phyloP scores from a whole-genome alignment of 1,140 invertebrate species.

The Acromyrmex charruanus region DNA sequence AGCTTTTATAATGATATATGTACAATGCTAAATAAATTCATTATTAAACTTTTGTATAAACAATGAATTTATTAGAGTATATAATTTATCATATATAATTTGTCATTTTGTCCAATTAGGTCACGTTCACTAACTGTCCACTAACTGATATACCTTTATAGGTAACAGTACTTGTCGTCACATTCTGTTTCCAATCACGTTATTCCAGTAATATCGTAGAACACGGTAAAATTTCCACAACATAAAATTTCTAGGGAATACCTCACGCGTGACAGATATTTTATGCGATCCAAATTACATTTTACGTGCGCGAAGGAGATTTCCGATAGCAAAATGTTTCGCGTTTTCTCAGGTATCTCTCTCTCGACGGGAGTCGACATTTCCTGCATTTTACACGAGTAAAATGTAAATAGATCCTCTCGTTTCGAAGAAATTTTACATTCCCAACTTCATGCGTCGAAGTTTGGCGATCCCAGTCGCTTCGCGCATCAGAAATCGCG shows the following conservation, averaged over 20 bases:
- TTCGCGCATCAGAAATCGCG: slow-evolving; percentile 13
- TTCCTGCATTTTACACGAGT: slow-evolving; percentile 10
- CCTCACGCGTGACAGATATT: not conserved
- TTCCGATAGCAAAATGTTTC: slow-evolving; percentile 17
- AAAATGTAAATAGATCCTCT: slow-evolving; percentile 34
- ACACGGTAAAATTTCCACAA: slow-evolving; percentile 30
- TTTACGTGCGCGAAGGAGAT: slow-evolving; percentile 13
- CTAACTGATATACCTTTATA: not conserved
- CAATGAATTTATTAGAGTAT: no score
- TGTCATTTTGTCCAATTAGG: no score
- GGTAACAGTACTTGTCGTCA: not conserved
- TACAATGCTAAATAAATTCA: no score
- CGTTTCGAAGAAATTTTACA: slow-evolving; percentile 22
- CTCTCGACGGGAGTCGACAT: slow-evolving; percentile 3
- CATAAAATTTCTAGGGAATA: not conserved
- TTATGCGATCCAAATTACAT: slow-evolving; percentile 27
- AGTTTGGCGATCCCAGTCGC: slow-evolving; percentile 35
- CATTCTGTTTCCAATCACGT: slow-evolving; percentile 10
- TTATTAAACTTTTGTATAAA: no score
- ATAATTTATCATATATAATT: no score
- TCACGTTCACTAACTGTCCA: no score
- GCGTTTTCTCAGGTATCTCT: not conserved
- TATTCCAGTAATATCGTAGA: not conserved
- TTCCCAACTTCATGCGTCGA: not conserved
- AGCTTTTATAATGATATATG: no score